A percentile compares a stretch with the other conserved stretches of the same genome.
Evolutionary conservation across 92 coral and sea anemone species (phyloP).

Genomic region (Zoanthus gigantus): DNA sequence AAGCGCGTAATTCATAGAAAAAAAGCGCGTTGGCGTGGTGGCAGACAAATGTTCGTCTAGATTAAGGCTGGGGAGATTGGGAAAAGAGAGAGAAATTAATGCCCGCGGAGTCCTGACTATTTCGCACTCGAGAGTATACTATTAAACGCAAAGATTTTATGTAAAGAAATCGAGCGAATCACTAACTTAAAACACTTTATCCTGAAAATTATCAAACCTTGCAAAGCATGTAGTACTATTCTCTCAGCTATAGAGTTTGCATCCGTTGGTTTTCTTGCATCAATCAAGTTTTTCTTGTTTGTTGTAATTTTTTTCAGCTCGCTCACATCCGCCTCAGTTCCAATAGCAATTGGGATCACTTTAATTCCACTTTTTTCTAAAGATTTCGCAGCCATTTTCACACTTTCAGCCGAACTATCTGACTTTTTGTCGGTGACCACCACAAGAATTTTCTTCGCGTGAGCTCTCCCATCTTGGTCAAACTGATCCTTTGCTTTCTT

Average conservation of each 20-base stretch:
- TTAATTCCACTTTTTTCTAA: conserved; percentile 40
- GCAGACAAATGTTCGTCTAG: too few relatives aligned
- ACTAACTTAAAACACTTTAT: neutral
- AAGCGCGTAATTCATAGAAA: too few relatives aligned
- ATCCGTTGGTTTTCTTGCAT: conserved; percentile 49
- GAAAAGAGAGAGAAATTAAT: too few relatives aligned
- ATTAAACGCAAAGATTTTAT: too few relatives aligned
- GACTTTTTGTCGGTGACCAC: conserved; percentile 50
- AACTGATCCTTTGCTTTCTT: conserved; percentile 46
- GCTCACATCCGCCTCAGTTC: conserved; percentile 37
- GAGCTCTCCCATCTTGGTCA: conserved; percentile 18
- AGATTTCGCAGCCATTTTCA: conserved; percentile 32
- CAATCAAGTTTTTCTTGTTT: conserved; percentile 46
- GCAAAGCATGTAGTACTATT: conserved; percentile 42
- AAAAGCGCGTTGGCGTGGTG: too few relatives aligned
- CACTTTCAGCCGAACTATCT: conserved; percentile 32
- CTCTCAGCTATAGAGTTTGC: conserved; percentile 48
- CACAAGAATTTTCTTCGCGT: conserved; percentile 45
- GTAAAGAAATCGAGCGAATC: neutral
- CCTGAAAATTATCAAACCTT: conserved; percentile 2
- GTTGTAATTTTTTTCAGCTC: conserved; percentile 41
- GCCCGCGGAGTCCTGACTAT: too few relatives aligned
- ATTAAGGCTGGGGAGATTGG: too few relatives aligned
- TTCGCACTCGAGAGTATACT: too few relatives aligned
- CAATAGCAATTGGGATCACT: conserved; percentile 53